Evolutionary conservation across 23 tunicate species (phyloP), one percentile per base, ranked within the genome.

Genomic region (Diplosoma virens): DNA sequence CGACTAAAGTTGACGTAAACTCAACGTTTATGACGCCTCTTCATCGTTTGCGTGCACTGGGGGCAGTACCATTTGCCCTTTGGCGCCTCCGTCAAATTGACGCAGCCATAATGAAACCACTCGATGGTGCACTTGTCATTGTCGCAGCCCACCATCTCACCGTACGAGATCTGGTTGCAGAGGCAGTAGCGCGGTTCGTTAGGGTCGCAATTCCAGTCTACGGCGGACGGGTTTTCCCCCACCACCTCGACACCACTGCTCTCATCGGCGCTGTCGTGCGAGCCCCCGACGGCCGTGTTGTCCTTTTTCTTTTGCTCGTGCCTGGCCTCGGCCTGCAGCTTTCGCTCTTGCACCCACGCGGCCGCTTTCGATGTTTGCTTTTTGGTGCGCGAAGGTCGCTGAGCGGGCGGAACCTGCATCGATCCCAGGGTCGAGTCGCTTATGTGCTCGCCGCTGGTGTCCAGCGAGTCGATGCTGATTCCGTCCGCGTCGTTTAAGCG

Each of bases 31-130:
- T 89, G 82, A 28, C 96, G 59, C 21, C 96, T 58, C 58, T 78
- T 79, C 89, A 90, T 90, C 2, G 97, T 67, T 54, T 84, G 90
- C 22, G 97, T 87, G 63, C 99, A 94, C 47, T 84, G 95, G 24
- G 87, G 95, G 67, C 99, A 94, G 53, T 73, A 94, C 99, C 99
- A 94, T 73, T 94, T 94, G 16, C 99, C 99, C 61, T 87, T 94
- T 24, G 99, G 99, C 47, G 94, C 94, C 68, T 85, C 85, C 6
- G 75, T 56, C 56, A 94, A 45, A 1, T 83, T 86, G 27, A 94
- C 99, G 58, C 99, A 94, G 11, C 89, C 99, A 63, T 87, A 94
- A 79, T 94, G 99, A 56, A 94, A 94, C 99, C 99, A 94, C 47
- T 94, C 99, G 32, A 94, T 84, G 58, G 99, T 68, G 46, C 99